Evolutionary conservation across 1,140 invertebrate genomes (phyloP).

Genomic region (Procambarus clarkii): DNA sequence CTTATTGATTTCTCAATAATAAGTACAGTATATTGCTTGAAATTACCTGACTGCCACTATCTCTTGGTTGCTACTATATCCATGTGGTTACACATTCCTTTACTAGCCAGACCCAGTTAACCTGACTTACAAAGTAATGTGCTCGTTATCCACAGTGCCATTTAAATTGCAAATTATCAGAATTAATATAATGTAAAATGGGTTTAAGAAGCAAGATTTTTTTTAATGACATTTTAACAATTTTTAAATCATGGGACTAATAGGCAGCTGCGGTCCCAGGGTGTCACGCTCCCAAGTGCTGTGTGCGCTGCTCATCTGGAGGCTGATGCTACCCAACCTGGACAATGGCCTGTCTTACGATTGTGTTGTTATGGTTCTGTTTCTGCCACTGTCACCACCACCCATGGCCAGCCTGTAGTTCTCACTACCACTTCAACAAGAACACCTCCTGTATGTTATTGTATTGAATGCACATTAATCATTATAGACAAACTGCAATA

Average conservation of each 20-base stretch:
- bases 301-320: conserved; percentile 61
- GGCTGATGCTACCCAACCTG: neutral
- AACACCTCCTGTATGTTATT: conserved; percentile 12
- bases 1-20: too few species aligned
- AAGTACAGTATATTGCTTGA: too few species aligned
- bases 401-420: conserved; percentile 40
- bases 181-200: too few species aligned
- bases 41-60: too few species aligned
- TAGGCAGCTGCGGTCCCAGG: conserved; percentile 50
- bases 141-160: too few species aligned
- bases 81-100: too few species aligned
- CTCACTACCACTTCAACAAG: conserved; percentile 41
- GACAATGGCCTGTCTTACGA: conserved; percentile 44
- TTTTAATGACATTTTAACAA: too few species aligned
- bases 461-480: neutral
- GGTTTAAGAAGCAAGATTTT: too few species aligned
- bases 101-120: too few species aligned
- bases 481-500: neutral
- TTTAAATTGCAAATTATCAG: too few species aligned
- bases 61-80: too few species aligned
- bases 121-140: too few species aligned
- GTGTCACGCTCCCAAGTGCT: conserved; percentile 19
- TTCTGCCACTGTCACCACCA: conserved; percentile 53
- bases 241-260: neutral
- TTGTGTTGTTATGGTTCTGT: conserved; percentile 59